Conservation (phyloP, 2,113 vertebrate species). For the Malurus elegans region DNA sequence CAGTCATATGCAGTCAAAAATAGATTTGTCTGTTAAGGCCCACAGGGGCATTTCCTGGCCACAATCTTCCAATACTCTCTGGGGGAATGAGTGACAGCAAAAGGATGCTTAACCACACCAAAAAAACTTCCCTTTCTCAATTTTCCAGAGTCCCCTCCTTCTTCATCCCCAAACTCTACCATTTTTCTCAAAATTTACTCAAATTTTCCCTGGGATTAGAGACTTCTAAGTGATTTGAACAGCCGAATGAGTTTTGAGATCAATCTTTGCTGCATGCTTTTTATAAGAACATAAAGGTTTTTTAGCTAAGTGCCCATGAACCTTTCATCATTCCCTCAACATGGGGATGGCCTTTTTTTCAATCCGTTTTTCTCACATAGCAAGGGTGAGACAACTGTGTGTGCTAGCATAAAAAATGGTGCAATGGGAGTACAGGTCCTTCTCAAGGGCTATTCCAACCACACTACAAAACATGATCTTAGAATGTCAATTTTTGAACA, state of each 20-base stretch:
- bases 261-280: neutral
- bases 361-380: neutral
- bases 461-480: rapidly evolving
- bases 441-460: neutral
- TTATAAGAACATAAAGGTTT: neutral
- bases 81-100: neutral
- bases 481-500: neutral
- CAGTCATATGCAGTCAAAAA: neutral
- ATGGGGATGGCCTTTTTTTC: neutral
- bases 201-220: neutral
- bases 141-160: neutral
- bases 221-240: neutral
- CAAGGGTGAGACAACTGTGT: rapidly evolving
- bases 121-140: neutral
- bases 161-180: neutral
- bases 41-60: neutral
- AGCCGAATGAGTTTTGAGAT: neutral
- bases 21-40: neutral
- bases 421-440: rapidly evolving
- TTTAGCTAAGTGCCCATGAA: neutral
- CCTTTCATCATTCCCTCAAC: neutral
- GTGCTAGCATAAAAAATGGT: neutral
- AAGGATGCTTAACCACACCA: neutral
- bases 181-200: neutral
- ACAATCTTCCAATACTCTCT: neutral